Evolutionary conservation across 2,888 invertebrate genomes (phyloP), one percentile per base, ranked within the genome.

Genomic region (Scaptomyza reducta): DNA sequence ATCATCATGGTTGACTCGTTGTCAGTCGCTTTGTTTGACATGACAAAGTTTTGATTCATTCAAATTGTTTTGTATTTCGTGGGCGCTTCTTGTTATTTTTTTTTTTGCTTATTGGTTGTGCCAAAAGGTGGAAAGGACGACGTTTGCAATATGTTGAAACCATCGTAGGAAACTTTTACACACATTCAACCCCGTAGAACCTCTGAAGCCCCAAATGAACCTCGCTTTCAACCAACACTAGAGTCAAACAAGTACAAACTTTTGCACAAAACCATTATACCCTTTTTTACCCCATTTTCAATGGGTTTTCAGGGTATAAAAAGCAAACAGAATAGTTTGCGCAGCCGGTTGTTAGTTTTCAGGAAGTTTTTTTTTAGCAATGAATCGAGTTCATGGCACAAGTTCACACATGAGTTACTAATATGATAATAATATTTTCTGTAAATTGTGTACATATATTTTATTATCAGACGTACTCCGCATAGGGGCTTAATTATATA

Each of bases 361-460:
- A 29, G 27, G 22, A 72, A 77, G 68, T 72, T 74, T 77, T 25
- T 77, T 25, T 31, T 33, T 42, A 2, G 53, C 49, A 66, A 51
- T 54, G 62, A 53, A 67, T 61, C 35, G 67, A 72, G 77, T 53
- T 67, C 55, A 59, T 68, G 64, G 44, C 44, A 5, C 29, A 81
- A 71, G 57, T 80, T 74, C 42, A 42, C 42, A 71, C 78, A 87
- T 80, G 75, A 83, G 73, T 88, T 84, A 78, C 87, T 84, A 84
- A 84, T 84, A 76, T 84, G 76, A 76, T 84, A 88, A 87, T 88
- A 80, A 84, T 75, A 81, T 72, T 77, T 78, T 67, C 69, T 71
- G 62, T 60, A 68, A 87, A 78, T 78, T 58, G 65, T 55, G 60
- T 1, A 22, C 62, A 41, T 62, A 54, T 61, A 62, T 68, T 68